Evolutionary conservation across 2,888 invertebrate genomes (phyloP), one percentile per base, ranked within the genome.

Genomic region (Rugalucina vietnamica): DNA sequence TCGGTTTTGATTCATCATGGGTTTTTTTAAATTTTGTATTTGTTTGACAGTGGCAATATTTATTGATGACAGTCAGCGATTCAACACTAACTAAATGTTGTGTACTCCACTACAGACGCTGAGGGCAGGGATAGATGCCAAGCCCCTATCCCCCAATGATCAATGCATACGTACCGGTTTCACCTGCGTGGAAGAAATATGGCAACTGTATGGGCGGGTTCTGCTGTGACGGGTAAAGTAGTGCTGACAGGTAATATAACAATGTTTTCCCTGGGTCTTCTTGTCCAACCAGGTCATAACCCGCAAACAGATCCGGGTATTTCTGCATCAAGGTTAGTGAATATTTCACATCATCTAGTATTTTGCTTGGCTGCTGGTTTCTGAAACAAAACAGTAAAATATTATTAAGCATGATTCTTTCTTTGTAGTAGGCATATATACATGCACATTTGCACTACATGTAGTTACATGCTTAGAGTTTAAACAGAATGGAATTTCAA

Each of bases 101-200:
- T n/a, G n/a, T n/a, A n/a, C n/a, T n/a, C n/a, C n/a, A n/a, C n/a
- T n/a, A n/a, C n/a, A n/a, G n/a, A n/a, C n/a, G n/a, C n/a, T n/a
- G n/a, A n/a, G n/a, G n/a, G n/a, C n/a, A n/a, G n/a, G n/a, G n/a
- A n/a, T n/a, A n/a, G n/a, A n/a, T n/a, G n/a, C n/a, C n/a, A n/a
- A n/a, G n/a, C n/a, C n/a, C n/a, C n/a, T n/a, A n/a, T n/a, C n/a
- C n/a, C n/a, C n/a, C n/a, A n/a, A n/a, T n/a, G n/a, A n/a, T n/a
- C n/a, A n/a, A n/a, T n/a, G n/a, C n/a, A n/a, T n/a, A 76, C 77
- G 43, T 85, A 94, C 94, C 90, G 65, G 94, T 94, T 87, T 94
- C 94, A 36, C 94, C 94, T 32, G 94, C 94, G 88, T 94, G 94
- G 86, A 94, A 94, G 89, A 94, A 94, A 79, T 92, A 94, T 3